Evolutionary conservation across 35 echinoderm and acorn worm genomes (phyloP).

Genomic region (Patiria miniata): DNA sequence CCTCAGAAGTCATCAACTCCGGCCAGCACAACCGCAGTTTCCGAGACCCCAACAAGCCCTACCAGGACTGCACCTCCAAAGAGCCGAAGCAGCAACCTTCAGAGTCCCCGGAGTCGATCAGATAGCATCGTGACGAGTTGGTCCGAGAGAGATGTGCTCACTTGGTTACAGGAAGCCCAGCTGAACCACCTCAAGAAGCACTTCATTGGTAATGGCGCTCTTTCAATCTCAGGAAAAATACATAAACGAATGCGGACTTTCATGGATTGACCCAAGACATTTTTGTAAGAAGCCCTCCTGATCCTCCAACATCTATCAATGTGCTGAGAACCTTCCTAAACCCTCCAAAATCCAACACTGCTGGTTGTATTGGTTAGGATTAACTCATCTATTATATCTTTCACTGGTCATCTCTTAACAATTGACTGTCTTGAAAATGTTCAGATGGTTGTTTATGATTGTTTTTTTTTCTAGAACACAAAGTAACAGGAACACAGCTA

Average conservation of each 20-base stretch:
- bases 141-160: constrained; percentile 37
- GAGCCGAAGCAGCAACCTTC: background rate
- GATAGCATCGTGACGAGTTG: constrained; percentile 7
- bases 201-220: constrained; percentile 30
- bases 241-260: background rate
- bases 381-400: too few species aligned
- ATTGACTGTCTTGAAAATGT: too few species aligned
- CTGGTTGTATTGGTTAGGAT: too few species aligned
- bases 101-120: background rate
- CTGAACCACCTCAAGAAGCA: constrained; percentile 37
- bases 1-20: background rate
- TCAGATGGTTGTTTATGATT: too few species aligned
- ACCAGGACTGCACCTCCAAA: background rate
- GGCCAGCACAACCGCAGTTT: background rate
- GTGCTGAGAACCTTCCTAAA: too few species aligned
- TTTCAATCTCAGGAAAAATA: too few species aligned
- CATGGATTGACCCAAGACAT: too few species aligned
- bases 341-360: too few species aligned
- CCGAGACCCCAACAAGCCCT: background rate
- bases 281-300: too few species aligned
- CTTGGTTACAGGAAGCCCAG: constrained; percentile 39
- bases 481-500: constrained; percentile 45
- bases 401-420: too few species aligned
- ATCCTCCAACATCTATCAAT: too few species aligned
- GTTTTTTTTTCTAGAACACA: constrained; percentile 40